Percentiles rank a stretch among this genome's conserved stretches.
Evolutionary conservation across 2,888 invertebrate genomes (phyloP).

Genomic region (Sinopyrophorus schimmeli): DNA sequence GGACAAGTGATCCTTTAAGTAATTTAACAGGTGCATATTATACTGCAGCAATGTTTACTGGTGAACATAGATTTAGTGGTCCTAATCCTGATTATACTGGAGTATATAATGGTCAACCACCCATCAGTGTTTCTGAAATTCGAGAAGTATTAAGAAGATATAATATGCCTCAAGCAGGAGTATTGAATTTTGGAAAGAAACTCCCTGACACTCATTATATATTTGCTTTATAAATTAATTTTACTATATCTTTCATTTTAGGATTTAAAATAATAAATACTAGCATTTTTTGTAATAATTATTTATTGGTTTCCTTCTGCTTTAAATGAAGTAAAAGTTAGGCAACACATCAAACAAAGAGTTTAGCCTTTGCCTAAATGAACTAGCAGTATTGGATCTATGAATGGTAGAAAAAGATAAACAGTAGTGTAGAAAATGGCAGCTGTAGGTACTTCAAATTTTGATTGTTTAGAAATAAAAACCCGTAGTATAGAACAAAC

Average conservation of each 20-base stretch:
- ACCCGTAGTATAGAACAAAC: constrained; percentile 94
- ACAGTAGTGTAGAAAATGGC: constrained; percentile 59
- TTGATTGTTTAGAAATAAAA: constrained; percentile 77
- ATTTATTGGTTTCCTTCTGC: background rate
- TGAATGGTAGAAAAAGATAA: constrained; percentile 30
- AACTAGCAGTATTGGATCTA: background rate
- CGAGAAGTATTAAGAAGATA: constrained; percentile 80
- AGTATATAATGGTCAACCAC: constrained; percentile 68
- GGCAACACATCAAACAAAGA: constrained; percentile 16
- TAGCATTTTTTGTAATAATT: background rate
- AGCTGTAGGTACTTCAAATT: constrained; percentile 62
- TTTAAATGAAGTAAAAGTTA: background rate
- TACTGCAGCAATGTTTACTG: constrained; percentile 64
- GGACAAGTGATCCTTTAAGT: constrained; percentile 71
- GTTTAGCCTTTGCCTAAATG: background rate
- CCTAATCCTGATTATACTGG: constrained; percentile 55
- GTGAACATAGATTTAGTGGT: constrained; percentile 56
- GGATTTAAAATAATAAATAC: background rate
- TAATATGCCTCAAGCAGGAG: constrained; percentile 64
- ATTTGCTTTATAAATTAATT: constrained; percentile 42
- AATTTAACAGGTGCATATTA: constrained; percentile 68
- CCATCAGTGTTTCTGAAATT: constrained; percentile 79
- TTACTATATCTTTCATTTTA: background rate
- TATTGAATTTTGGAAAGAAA: constrained; percentile 56
- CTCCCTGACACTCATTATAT: constrained; percentile 48